Base-by-base conservation (phyloP, 2,888 invertebrate species). In the Tenthredo distinguenda region DNA sequence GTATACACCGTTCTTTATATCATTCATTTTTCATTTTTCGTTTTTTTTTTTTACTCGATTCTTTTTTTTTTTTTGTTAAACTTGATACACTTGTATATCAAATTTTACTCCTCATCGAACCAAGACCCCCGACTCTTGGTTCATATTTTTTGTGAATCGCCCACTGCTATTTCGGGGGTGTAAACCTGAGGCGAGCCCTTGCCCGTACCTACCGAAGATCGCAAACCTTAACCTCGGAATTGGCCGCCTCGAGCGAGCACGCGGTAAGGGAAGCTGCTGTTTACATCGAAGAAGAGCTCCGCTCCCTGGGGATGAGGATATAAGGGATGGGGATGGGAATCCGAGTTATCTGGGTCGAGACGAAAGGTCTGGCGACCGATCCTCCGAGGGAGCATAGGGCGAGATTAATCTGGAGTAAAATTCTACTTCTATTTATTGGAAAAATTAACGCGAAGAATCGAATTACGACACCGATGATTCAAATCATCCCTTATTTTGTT, bases 151-250 rank as follows among this genome's bases (percentile, higher is more conserved):
- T 62, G 34, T 40, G 40, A 81, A 21, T 81, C 37, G 81, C 62
- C 21, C 18, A 58, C 31, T 34, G 81, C 81, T 81, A 40, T 81
- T 81, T 40, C 18, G 81, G 12, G 81, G 81, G 58, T 40, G 62
- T 62, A 81, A 81, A 37, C 62, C 58, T 21, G 62, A 37, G 37
- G 81, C 21, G 34, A 77, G 55, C 77, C 31, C 18, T 5, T 18
- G 18, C 21, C 34, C 26, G 50, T 77, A 18, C 77, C 55, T 81
- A 34, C 58, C 37, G 18, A 58, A 81, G 40, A 81, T 81, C 81
- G 81, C 58, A 81, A 81, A 81, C 81, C 81, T 81, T 81, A 62
- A 81, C 81, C 81, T 81, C 81, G 81, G 81, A 81, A 81, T 81
- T 81, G 81, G 81, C 62, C 62, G 81, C 81, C 81, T 40, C 40